phyloP scores from a whole-genome alignment of 2,888 invertebrate genomes.

The Synergus gifuensis region DNA sequence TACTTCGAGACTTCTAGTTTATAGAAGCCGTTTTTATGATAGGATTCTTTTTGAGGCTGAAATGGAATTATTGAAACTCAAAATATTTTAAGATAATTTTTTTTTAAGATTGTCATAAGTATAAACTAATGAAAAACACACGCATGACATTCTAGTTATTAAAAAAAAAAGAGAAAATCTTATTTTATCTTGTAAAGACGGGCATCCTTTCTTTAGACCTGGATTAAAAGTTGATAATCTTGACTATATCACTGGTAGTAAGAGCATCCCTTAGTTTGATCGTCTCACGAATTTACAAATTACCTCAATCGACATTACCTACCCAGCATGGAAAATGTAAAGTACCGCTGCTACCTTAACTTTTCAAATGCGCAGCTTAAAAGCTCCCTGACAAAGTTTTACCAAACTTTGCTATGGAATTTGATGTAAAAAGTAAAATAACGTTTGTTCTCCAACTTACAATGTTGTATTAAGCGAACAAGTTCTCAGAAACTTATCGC shows the following conservation, averaged over 20 bases:
- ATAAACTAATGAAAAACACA: too few species aligned
- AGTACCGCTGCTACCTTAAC: background rate
- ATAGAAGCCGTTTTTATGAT: too few species aligned
- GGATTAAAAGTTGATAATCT: background rate
- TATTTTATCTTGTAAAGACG: background rate
- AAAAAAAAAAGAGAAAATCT: too few species aligned
- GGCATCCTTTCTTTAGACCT: background rate
- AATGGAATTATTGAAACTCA: too few species aligned
- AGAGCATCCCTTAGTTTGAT: background rate
- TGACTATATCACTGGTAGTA: conserved; percentile 17
- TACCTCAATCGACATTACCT: background rate
- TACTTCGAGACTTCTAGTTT: too few species aligned
- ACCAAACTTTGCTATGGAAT: background rate
- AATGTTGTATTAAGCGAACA: conserved; percentile 23
- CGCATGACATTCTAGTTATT: too few species aligned
- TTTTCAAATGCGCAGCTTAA: background rate
- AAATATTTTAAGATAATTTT: too few species aligned
- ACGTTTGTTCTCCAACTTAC: background rate
- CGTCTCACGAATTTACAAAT: conserved; percentile 3
- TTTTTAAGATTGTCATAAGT: too few species aligned
- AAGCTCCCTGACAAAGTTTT: background rate
- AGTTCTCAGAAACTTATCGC: conserved; percentile 30
- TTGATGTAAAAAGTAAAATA: conserved; percentile 14
- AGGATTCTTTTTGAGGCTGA: too few species aligned
- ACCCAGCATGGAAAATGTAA: conserved; percentile 23